Evolutionary conservation across 2,888 invertebrate genomes (phyloP), one percentile per base, ranked within the genome.

Genomic region (Eudemis profundana): DNA sequence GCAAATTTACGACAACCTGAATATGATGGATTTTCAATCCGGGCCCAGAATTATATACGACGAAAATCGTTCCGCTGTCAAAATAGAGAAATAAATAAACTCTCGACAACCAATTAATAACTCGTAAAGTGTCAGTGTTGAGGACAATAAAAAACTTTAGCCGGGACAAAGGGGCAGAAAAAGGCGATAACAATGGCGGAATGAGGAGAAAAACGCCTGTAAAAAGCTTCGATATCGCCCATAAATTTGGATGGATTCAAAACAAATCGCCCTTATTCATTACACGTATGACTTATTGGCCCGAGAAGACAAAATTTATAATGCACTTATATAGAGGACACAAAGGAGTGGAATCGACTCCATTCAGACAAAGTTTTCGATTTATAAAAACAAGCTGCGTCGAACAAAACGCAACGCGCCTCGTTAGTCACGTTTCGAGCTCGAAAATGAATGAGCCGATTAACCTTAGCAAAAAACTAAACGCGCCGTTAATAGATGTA

Each of bases 21-120:
- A 90, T 91, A 92, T 92, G 92, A 92, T 92, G 90, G 92, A 92
- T 92, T 91, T 92, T 92, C 92, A 92, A 92, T 92, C 89, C 90
- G 72, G 81, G 83, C 84, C 83, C 83, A 83, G 86, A 85, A 89
- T 65, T 67, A 71, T 90, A 85, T 89, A 91, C 84, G 86, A 77
- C 87, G 87, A 89, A 90, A 90, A 89, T 89, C 83, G 84, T 77
- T 80, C 79, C 83, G 81, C 81, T 86, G 88, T 90, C 92, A 91
- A 92, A 90, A 92, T 92, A 91, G 89, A 90, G 90, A 90, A 89
- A 92, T 91, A 91, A 92, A 92, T 90, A 90, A 90, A 86, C 82
- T 81, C 79, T 81, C 87, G 92, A 92, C 92, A 90, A 87, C 88
- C 91, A 92, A 92, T 92, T 93, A 92, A 93, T 92, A 92, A 90